Percentiles rank a stretch among this genome's conserved stretches.
phyloP scores from a whole-genome alignment of 2,888 invertebrate genomes.

The Onthophagus sagittarius region DNA sequence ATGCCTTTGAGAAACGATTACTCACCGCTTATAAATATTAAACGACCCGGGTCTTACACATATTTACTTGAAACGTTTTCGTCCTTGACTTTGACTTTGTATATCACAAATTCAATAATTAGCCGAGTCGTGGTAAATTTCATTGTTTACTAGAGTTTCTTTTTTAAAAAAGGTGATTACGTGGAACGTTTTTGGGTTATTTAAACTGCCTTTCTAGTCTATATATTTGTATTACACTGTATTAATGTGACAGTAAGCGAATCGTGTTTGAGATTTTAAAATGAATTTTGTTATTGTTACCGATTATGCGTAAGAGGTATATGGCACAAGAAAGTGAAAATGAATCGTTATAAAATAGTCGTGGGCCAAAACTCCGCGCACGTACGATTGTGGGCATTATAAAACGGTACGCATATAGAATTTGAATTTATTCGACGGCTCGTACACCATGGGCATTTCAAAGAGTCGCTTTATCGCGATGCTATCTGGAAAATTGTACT shows the following conservation, averaged over 20 bases:
- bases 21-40: background rate
- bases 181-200: background rate
- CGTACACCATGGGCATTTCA: slow-evolving; percentile 13
- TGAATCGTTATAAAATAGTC: background rate
- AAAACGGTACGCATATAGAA: background rate
- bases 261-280: background rate
- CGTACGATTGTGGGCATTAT: background rate
- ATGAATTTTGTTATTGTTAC: background rate
- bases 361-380: background rate
- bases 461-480: background rate
- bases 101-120: background rate
- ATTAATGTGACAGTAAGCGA: background rate
- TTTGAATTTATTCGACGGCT: background rate
- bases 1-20: background rate
- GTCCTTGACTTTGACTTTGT: background rate
- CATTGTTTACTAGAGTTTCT: background rate
- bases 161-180: background rate
- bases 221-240: too few relatives aligned
- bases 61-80: background rate
- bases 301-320: background rate
- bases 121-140: background rate
- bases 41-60: background rate
- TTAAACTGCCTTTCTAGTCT: background rate
- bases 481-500: background rate
- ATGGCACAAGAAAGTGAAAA: background rate